These are phyloP conservation scores for Salarias fasciatus DNA, from an alignment of 2,797 vertebrate genomes.

Conservation along the genomic window DNA sequence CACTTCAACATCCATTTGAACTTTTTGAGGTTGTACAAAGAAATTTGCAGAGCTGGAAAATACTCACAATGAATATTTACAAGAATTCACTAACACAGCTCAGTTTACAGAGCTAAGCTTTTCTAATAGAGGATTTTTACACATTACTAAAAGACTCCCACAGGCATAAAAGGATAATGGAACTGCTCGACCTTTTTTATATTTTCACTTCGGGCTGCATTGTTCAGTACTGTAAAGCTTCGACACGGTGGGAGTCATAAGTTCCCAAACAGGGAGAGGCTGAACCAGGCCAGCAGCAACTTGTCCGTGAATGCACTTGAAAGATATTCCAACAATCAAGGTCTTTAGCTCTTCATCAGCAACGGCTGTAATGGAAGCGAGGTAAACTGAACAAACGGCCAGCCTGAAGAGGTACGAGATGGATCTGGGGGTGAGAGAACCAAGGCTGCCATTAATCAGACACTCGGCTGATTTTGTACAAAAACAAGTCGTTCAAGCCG, in stretches of 20 bases:
- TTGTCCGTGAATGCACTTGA: slow-evolving; percentile 52
- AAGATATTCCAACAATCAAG: slow-evolving; percentile 26
- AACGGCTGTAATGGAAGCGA: slow-evolving; percentile 5
- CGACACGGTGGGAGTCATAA: slow-evolving; percentile 35
- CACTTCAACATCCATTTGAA: neutral
- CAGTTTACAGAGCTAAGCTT: slow-evolving; percentile 4
- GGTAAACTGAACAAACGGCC: neutral
- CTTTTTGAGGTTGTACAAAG: neutral
- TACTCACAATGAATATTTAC: neutral
- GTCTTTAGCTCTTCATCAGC: slow-evolving; percentile 4
- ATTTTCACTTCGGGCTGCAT: slow-evolving; percentile 6
- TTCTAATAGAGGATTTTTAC: neutral
- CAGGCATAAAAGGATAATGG: neutral
- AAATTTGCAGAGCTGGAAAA: neutral
- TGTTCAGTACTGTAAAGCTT: slow-evolving; percentile 10
- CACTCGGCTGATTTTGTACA: slow-evolving; percentile 33
- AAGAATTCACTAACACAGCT: slow-evolving; percentile 1
- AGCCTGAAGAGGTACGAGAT: neutral
- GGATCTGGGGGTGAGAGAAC: neutral
- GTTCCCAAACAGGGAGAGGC: slow-evolving; percentile 49
- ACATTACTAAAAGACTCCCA: slow-evolving; percentile 1
- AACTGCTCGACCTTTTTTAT: slow-evolving; percentile 1
- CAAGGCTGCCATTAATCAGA: slow-evolving; percentile 17
- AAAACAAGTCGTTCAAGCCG: slow-evolving; percentile 44
- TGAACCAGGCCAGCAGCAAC: slow-evolving; percentile 55